Evolutionary conservation across 1,140 invertebrate species (phyloP).

Genomic region (Leptopilina boulardi): DNA sequence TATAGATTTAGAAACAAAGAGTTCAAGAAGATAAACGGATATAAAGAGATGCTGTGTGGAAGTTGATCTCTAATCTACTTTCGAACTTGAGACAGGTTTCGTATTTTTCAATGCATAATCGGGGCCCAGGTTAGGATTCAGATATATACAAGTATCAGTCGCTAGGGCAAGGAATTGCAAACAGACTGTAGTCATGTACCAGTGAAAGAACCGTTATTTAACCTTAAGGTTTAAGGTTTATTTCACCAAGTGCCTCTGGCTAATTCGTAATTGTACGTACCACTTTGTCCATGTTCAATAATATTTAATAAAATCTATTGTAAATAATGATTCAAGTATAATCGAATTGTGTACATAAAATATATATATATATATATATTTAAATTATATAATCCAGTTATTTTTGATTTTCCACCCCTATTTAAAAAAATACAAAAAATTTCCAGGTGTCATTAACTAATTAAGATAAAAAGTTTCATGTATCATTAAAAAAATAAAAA

Average conservation of each 20-base stretch:
- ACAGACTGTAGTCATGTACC: slow-evolving; percentile 50
- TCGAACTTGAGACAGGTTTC: slow-evolving; percentile 50
- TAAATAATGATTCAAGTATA: not conserved
- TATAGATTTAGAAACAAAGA: too few species aligned
- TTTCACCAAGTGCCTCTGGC: slow-evolving; percentile 43
- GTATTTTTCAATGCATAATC: slow-evolving; percentile 49
- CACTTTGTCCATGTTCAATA: slow-evolving; percentile 23
- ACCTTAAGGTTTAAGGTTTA: slow-evolving; percentile 68
- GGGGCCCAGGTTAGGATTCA: slow-evolving; percentile 43
- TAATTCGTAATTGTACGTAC: slow-evolving; percentile 34
- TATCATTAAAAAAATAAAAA: too few species aligned
- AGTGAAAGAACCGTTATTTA: slow-evolving; percentile 66
- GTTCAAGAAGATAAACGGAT: not conserved
- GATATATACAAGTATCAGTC: slow-evolving; percentile 30
- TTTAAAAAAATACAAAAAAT: too few species aligned
- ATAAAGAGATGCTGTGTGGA: slow-evolving; percentile 35
- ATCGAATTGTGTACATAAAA: too few species aligned
- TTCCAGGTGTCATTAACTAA: too few species aligned
- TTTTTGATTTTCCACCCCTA: too few species aligned
- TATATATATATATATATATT: too few species aligned
- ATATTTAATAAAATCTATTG: not conserved
- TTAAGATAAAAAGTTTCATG: too few species aligned
- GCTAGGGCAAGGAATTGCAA: slow-evolving; percentile 59
- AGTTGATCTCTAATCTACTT: slow-evolving; percentile 45
- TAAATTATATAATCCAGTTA: too few species aligned